These are phyloP conservation scores for Euzophera pinguis DNA, from an alignment of 2,888 invertebrate genomes.

Conservation along the genomic window DNA sequence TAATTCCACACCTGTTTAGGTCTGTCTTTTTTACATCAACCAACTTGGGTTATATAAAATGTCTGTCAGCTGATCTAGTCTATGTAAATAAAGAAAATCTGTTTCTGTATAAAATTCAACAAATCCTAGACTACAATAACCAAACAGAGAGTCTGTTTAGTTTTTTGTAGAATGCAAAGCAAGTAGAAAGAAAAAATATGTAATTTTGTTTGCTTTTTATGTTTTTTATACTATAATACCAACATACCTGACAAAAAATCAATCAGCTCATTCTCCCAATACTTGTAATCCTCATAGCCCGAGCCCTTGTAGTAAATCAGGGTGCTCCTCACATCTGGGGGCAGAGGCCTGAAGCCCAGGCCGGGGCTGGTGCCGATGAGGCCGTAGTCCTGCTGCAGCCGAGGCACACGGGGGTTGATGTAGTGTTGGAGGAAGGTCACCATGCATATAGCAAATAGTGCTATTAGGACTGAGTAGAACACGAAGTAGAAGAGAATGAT, in stretches of 20 bases:
- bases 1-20: no score
- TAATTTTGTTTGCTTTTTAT: no score
- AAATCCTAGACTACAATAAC: no score
- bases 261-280: slow-evolving; percentile 89
- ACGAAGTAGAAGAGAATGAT: slow-evolving; percentile 94
- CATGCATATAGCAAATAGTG: slow-evolving; percentile 94
- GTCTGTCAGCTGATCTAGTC: no score
- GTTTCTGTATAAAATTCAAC: no score
- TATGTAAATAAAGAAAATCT: no score
- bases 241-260: slow-evolving; percentile 88
- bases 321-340: slow-evolving; percentile 94
- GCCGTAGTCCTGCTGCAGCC: slow-evolving; percentile 90
- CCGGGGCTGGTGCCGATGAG: slow-evolving; percentile 97
- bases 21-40: no score
- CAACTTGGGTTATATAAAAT: no score
- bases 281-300: slow-evolving; percentile 85
- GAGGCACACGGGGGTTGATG: slow-evolving; percentile 92
- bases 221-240: slow-evolving; percentile 4
- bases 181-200: no score
- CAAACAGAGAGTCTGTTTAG: no score
- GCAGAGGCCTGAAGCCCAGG: slow-evolving; percentile 96
- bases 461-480: slow-evolving; percentile 93
- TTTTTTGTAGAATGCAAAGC: no score
- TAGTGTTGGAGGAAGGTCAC: slow-evolving; percentile 95
- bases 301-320: slow-evolving; percentile 96